These are phyloP conservation scores for Ahaetulla prasina DNA, from an alignment of 2,113 vertebrate species.

Conservation along the genomic window DNA sequence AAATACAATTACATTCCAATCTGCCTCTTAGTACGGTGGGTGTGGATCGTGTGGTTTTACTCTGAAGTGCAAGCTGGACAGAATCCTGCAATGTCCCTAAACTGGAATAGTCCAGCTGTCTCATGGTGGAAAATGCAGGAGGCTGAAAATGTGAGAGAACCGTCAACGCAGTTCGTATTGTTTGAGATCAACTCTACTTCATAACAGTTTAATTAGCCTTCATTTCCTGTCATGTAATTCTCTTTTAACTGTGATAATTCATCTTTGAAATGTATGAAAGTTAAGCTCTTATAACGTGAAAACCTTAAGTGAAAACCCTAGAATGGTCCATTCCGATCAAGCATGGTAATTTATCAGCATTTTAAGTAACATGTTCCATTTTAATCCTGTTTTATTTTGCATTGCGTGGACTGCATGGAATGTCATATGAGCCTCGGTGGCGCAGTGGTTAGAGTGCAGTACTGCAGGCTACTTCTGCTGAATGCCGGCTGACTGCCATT, in stretches of 20 bases:
- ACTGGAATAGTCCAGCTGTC: neutral
- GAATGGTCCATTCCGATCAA: neutral
- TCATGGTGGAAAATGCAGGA: neutral
- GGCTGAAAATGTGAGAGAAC: neutral
- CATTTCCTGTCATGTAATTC: constrained; percentile 34
- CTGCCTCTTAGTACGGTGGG: neutral
- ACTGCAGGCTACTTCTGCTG: too few species aligned
- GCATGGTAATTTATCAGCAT: neutral
- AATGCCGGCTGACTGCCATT: too few species aligned
- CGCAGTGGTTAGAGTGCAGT: too few species aligned
- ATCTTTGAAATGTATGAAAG: constrained; percentile 16
- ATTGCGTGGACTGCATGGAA: neutral
- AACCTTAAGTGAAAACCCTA: neutral
- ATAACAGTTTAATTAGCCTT: constrained; percentile 34
- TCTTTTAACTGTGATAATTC: constrained; percentile 27
- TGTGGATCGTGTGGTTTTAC: neutral
- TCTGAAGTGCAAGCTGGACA: neutral
- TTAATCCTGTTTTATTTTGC: neutral
- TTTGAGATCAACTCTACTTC: constrained; percentile 14
- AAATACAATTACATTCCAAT: neutral
- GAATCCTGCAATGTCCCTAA: neutral
- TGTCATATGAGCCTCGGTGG: too few species aligned
- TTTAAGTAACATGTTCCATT: neutral
- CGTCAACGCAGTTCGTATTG: constrained; percentile 9
- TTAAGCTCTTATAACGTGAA: neutral